A percentile compares a stretch with the other conserved stretches of the same genome.
Evolutionary conservation across 2,888 invertebrate species (phyloP).

Genomic region (Uropetala carovei): DNA sequence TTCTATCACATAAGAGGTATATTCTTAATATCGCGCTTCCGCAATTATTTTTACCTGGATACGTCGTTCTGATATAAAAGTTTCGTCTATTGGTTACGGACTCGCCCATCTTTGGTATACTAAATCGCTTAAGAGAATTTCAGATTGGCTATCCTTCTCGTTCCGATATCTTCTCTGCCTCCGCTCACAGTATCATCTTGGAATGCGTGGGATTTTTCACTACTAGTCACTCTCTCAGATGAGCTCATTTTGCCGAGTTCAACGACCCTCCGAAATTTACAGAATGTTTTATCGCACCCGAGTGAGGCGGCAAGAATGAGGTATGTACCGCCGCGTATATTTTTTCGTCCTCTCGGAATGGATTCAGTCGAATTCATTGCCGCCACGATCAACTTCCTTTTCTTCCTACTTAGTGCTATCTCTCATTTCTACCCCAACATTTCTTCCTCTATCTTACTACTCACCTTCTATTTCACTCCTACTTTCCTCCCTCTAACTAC

Average conservation of each 20-base stretch:
- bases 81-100: no score
- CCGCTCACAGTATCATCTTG: neutral
- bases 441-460: neutral
- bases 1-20: no score
- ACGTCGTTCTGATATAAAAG: no score
- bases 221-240: neutral
- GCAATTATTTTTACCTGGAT: no score
- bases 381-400: neutral
- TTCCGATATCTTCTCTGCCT: neutral
- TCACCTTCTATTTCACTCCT: neutral
- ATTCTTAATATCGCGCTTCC: no score
- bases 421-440: neutral
- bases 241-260: conserved; percentile 14
- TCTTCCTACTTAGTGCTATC: neutral
- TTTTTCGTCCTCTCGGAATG: neutral
- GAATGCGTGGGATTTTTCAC: neutral
- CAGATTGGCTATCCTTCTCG: no score
- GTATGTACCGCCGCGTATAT: neutral
- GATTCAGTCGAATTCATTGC: neutral
- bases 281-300: neutral
- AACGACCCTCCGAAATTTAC: neutral
- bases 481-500: neutral
- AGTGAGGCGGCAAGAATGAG: neutral
- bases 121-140: no score
- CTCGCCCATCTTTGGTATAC: no score